These are phyloP conservation scores for Xenops minutus DNA, from an alignment of 2,797 vertebrate species.

Conservation along the genomic window DNA sequence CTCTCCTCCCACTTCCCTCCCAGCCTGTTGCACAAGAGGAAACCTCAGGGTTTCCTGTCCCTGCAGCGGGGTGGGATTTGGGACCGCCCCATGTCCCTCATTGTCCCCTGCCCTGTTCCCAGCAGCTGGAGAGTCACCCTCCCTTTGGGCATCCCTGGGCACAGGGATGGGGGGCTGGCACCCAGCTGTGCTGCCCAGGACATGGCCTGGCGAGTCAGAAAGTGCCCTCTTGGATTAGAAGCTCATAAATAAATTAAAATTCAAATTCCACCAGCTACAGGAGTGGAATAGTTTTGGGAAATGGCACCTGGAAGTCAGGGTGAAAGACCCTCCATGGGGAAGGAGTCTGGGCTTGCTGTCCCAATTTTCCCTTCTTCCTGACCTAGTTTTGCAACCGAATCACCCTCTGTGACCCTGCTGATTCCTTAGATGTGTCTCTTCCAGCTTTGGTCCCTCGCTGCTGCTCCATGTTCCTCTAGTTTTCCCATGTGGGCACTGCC, in stretches of 20 bases:
- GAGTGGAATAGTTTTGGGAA: background rate
- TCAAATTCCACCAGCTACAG: background rate
- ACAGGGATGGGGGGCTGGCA: accelerated
- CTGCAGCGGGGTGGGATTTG: background rate
- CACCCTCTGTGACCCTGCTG: accelerated
- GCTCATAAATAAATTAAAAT: background rate
- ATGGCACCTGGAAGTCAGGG: accelerated
- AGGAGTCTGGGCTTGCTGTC: background rate
- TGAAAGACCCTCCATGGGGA: background rate
- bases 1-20: background rate
- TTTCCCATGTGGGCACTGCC: accelerated
- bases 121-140: background rate
- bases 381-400: background rate
- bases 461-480: accelerated
- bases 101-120: background rate
- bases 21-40: background rate
- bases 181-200: background rate
- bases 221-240: background rate
- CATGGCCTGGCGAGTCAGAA: background rate
- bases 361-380: background rate
- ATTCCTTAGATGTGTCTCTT: background rate
- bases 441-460: background rate
- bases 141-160: accelerated
- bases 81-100: accelerated
- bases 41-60: background rate